Conservation (phyloP, 1,140 invertebrate genomes). For the Chrysoperla carnea region DNA sequence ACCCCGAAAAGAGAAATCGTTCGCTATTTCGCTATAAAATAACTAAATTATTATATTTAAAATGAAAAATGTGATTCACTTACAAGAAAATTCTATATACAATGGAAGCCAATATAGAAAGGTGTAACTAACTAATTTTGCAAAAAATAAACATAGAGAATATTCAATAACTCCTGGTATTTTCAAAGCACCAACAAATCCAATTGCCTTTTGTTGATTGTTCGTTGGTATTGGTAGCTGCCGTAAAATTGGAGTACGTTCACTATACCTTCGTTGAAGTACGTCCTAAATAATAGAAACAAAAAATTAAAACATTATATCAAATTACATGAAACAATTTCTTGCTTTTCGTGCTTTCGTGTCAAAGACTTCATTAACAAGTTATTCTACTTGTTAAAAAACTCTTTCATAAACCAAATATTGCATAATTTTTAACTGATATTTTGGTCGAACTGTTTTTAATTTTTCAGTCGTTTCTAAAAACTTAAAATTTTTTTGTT, state of each 20-base stretch:
- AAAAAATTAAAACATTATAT: not conserved
- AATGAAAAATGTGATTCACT: constrained; percentile 29
- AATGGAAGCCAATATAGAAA: constrained; percentile 92
- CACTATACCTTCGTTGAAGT: constrained; percentile 20
- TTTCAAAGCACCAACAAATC: constrained; percentile 54
- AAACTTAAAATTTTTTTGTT: no score
- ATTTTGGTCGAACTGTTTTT: no score
- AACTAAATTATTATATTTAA: no score
- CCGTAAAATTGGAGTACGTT: constrained; percentile 23
- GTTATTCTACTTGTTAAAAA: no score
- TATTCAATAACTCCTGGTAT: constrained; percentile 94
- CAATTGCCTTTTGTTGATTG: constrained; percentile 41
- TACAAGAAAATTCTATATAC: constrained; percentile 74
- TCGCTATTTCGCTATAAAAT: no score
- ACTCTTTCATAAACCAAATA: no score
- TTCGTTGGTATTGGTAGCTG: not conserved
- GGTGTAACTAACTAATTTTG: constrained; percentile 94
- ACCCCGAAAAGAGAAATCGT: no score
- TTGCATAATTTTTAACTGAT: no score
- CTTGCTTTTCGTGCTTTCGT: no score
- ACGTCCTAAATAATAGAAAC: constrained; percentile 22
- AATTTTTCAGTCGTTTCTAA: no score
- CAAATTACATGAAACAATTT: no score
- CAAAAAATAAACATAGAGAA: constrained; percentile 86
- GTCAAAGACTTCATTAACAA: no score